Conservation (phyloP, 2,888 invertebrate genomes). For the Euzophera pinguis region DNA sequence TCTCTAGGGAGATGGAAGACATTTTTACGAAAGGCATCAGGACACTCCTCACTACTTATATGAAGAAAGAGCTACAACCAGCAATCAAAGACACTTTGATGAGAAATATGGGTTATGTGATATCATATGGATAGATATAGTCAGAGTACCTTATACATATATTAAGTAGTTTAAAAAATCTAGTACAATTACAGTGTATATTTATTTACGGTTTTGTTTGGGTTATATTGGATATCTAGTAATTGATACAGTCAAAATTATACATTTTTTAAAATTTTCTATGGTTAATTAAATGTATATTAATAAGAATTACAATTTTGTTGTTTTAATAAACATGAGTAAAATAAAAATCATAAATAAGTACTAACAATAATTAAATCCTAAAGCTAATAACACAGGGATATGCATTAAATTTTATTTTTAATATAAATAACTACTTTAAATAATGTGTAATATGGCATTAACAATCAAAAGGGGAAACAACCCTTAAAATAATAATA, state of each 20-base stretch:
- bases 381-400: constrained; percentile 10
- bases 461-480: too few species aligned
- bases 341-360: neutral
- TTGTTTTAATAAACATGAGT: too few species aligned
- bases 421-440: neutral
- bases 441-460: too few species aligned
- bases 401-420: neutral
- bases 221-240: constrained; percentile 2
- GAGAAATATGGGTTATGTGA: constrained; percentile 92
- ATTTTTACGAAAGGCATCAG: constrained; percentile 91
- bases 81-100: constrained; percentile 92
- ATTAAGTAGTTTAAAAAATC: neutral
- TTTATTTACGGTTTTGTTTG: constrained; percentile 2
- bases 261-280: constrained; percentile 3
- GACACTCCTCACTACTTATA: constrained; percentile 88
- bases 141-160: constrained; percentile 13
- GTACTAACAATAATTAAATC: constrained; percentile 4
- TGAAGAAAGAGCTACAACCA: constrained; percentile 90
- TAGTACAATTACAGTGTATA: neutral
- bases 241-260: constrained; percentile 6
- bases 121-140: constrained; percentile 85
- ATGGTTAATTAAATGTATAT: constrained; percentile 10
- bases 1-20: constrained; percentile 90
- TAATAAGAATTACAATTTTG: constrained; percentile 15
- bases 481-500: too few species aligned